Base-by-base conservation (phyloP, 2,888 invertebrate genomes). In the Sinotaia quadrata region DNA sequence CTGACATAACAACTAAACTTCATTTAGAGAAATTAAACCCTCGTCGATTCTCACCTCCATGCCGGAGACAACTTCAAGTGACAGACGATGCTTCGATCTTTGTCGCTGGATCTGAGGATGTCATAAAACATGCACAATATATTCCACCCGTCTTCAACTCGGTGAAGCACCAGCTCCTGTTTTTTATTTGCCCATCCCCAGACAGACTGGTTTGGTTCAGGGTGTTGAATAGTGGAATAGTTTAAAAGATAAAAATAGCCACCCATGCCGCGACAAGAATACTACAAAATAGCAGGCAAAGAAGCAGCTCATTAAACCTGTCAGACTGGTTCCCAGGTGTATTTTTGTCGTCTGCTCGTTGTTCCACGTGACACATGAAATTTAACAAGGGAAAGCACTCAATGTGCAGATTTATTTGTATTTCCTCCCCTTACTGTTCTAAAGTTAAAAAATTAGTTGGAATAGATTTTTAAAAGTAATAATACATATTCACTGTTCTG, bases 201-300 rank as follows among this genome's bases (percentile, higher is more conserved):
- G 56, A 56, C 27, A 33, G 60, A 70, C 70, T 56, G 67, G 67
- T 67, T 70, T 67, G 51, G 60, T 44, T 41, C 44, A 36, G 60
- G 65, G 60, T 67, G 70, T 70, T 56, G 56, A 44, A 60, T 47
- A 41, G 49, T 49, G 36, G 34, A n/a, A 54, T 27, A 37, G 31
- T 37, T 29, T 41, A 33, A 56, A 47, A 44, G 56, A 65, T 69
- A 57, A 72, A 73, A 75, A 75, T 75, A 75, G 66, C 68, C 47
- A 60, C 27, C 71, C 75, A 72, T 71, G 67, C 61, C 31, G 66
- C 27, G 56, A 31, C 36, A 36, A 56, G 52, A 47, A 61, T 56
- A 62, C 37, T 15, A 36, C 41, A 65, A 56, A 65, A n/a, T 44
- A 31, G 5, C 29, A 24, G n/a, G 29, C n/a, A 7, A 24, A 44